These are phyloP conservation scores for Zele albiditarsus DNA, from an alignment of 2,888 invertebrate genomes.

Conservation along the genomic window DNA sequence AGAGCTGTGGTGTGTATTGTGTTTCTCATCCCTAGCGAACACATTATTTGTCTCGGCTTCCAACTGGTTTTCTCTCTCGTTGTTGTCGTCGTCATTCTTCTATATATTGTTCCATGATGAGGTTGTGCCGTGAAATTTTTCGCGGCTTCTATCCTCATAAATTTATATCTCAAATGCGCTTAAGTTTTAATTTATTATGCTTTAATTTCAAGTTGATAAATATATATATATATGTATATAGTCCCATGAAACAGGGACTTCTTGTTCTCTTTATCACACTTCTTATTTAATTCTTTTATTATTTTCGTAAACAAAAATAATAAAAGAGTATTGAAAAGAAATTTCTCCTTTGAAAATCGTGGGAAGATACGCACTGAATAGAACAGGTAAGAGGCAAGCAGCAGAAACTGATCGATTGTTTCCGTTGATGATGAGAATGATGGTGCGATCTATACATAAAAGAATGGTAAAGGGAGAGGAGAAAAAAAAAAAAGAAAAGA, in stretches of 20 bases:
- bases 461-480: background rate
- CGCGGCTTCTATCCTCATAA: conserved; percentile 5
- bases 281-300: too few species aligned
- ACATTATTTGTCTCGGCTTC: conserved; percentile 16
- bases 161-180: background rate
- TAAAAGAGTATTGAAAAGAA: too few species aligned
- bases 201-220: background rate
- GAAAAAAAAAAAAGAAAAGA: background rate
- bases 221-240: background rate
- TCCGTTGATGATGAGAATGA: background rate
- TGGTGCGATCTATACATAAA: background rate
- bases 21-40: background rate
- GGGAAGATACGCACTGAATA: conserved; percentile 18
- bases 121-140: conserved; percentile 14
- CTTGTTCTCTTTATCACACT: too few species aligned
- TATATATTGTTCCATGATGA: conserved; percentile 25
- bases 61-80: conserved; percentile 24
- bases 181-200: background rate
- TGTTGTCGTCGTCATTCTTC: conserved; percentile 28
- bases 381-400: conserved; percentile 10
- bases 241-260: too few species aligned
- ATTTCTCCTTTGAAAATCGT: conserved; percentile 20
- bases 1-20: conserved; percentile 13
- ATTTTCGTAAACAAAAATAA: too few species aligned
- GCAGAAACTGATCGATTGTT: background rate